These are phyloP conservation scores for Andrena minutula DNA, from an alignment of 2,888 invertebrate species.

Conservation along the genomic window DNA sequence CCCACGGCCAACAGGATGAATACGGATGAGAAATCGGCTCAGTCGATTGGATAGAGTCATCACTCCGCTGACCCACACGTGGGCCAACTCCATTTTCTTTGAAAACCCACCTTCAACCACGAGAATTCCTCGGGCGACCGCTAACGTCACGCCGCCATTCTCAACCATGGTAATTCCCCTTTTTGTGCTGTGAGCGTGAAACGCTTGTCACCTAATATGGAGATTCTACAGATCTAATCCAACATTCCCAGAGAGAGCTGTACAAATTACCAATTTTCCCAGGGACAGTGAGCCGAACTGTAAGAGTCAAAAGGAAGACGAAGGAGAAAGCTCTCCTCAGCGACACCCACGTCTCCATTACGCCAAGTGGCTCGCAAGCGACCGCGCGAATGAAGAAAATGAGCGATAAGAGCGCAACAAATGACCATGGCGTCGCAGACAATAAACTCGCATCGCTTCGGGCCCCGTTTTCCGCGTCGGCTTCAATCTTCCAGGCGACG, in stretches of 20 bases:
- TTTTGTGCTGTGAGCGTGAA: neutral
- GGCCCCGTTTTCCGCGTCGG: conserved; percentile 20
- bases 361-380: conserved; percentile 2
- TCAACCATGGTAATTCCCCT: neutral
- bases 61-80: conserved; percentile 59
- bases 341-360: conserved; percentile 20
- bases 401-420: conserved; percentile 24
- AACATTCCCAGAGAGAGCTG: too few relatives aligned
- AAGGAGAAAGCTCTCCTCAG: neutral
- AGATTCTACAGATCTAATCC: too few relatives aligned
- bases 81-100: conserved; percentile 68
- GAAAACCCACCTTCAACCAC: conserved; percentile 23
- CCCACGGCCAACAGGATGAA: conserved; percentile 80
- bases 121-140: neutral
- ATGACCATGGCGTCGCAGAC: conserved; percentile 2
- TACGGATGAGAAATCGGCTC: conserved; percentile 82
- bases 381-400: conserved; percentile 23
- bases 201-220: too few relatives aligned
- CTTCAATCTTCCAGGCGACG: neutral
- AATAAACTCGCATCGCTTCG: conserved; percentile 20
- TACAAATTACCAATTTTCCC: too few relatives aligned
- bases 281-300: neutral
- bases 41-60: conserved; percentile 84
- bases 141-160: neutral
- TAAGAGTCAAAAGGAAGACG: neutral